A percentile compares a stretch with the other conserved stretches of the same genome.
Conservation (phyloP, 2,797 vertebrate species). For the Sylvilagus floridanus region DNA sequence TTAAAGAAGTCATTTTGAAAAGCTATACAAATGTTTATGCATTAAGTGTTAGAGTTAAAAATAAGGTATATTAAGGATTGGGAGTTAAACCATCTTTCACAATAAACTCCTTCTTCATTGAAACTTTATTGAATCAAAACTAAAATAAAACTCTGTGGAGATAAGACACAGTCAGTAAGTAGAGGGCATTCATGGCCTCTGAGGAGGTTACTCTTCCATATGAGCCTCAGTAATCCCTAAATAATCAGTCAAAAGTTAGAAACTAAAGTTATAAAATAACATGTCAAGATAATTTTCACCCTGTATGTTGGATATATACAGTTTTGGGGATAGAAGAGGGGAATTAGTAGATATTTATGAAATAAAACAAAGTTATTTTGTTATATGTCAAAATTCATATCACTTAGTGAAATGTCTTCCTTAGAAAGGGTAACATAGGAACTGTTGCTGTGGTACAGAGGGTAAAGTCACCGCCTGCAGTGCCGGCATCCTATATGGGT, state of each 20-base stretch:
- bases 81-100: not conserved
- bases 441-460: no score
- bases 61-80: not conserved
- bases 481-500: no score
- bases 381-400: not conserved
- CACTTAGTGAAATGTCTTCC: not conserved
- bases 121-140: not conserved
- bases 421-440: not conserved
- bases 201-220: not conserved
- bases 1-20: not conserved
- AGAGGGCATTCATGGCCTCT: rapidly evolving
- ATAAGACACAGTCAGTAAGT: not conserved
- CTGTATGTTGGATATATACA: not conserved
- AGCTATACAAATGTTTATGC: not conserved
- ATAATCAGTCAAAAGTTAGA: not conserved
- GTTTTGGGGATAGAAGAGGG: rapidly evolving
- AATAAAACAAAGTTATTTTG: not conserved
- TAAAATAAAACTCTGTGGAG: not conserved
- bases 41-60: not conserved
- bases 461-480: no score
- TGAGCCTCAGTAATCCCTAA: not conserved
- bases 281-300: not conserved
- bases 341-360: not conserved
- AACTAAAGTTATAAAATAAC: not conserved
- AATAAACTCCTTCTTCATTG: not conserved